These are phyloP conservation scores for Peromyscus nudipes DNA, from an alignment of 2,797 vertebrate genomes.

Conservation along the genomic window DNA sequence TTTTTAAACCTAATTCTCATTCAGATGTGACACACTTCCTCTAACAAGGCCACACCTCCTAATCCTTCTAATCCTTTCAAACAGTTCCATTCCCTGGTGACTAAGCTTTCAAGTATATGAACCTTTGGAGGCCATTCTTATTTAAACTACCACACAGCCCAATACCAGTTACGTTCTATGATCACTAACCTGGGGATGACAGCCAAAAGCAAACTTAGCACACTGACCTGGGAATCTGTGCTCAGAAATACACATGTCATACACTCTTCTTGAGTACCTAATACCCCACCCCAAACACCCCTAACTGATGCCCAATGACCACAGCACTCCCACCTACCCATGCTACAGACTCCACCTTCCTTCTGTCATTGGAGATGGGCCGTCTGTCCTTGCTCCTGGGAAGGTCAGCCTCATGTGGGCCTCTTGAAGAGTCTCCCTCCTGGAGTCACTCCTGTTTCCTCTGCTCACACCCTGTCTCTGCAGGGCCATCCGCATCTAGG, in stretches of 20 bases:
- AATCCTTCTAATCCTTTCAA: background rate
- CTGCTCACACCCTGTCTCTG: background rate
- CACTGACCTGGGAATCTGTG: background rate
- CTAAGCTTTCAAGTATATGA: background rate
- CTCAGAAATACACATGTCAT: background rate
- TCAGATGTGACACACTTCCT: background rate
- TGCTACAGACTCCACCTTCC: background rate
- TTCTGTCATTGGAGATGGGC: background rate
- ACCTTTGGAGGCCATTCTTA: background rate
- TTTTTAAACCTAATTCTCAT: background rate
- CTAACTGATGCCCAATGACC: background rate
- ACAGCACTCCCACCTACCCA: background rate
- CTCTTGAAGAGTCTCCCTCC: background rate
- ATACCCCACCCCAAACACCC: background rate
- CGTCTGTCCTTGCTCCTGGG: background rate
- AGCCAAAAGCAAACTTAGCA: background rate
- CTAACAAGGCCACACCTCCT: background rate
- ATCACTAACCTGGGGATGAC: background rate
- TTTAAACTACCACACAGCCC: background rate
- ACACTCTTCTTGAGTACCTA: background rate
- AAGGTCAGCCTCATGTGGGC: background rate
- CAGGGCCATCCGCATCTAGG: background rate
- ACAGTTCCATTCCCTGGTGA: background rate
- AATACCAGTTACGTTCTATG: background rate
- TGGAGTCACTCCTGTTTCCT: background rate